These are phyloP conservation scores for Pipistrellus kuhlii DNA, from an alignment of 2,797 vertebrate species.

Conservation along the genomic window DNA sequence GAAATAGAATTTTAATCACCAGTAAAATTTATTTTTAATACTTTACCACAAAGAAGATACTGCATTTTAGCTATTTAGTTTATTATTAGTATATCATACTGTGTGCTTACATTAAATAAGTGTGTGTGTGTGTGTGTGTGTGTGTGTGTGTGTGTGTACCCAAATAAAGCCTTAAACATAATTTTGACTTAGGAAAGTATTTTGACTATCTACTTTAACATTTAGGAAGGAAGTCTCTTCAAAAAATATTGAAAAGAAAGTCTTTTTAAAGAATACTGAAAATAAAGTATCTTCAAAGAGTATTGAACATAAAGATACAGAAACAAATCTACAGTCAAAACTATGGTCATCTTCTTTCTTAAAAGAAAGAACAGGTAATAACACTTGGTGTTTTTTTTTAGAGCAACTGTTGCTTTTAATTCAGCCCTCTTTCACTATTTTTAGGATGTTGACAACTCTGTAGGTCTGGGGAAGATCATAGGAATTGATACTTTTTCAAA, in stretches of 20 bases:
- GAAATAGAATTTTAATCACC: slow-evolving; percentile 60
- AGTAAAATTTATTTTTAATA: slow-evolving; percentile 57
- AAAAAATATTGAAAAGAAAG: slow-evolving; percentile 68
- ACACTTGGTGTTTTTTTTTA: background rate
- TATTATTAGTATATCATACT: slow-evolving; percentile 23
- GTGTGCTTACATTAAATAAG: slow-evolving; percentile 4
- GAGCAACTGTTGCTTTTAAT: slow-evolving; percentile 20
- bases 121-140: background rate
- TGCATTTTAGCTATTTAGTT: slow-evolving; percentile 46
- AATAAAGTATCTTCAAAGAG: slow-evolving; percentile 58
- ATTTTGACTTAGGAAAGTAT: background rate
- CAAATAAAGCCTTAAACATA: slow-evolving; percentile 18
- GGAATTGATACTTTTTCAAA: slow-evolving; percentile 21
- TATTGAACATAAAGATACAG: slow-evolving; percentile 68
- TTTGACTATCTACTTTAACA: slow-evolving; percentile 63
- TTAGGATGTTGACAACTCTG: background rate
- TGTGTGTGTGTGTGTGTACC: background rate
- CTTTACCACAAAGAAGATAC: slow-evolving; percentile 39
- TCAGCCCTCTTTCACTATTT: background rate
- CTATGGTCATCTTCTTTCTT: slow-evolving; percentile 38
- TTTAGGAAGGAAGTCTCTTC: slow-evolving; percentile 71
- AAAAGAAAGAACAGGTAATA: slow-evolving; percentile 74
- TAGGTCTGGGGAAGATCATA: background rate
- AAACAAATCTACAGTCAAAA: slow-evolving; percentile 61
- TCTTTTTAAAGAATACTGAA: slow-evolving; percentile 55